Evolutionary conservation across 1,140 invertebrate species (phyloP).

Genomic region (Cyclina sinensis): DNA sequence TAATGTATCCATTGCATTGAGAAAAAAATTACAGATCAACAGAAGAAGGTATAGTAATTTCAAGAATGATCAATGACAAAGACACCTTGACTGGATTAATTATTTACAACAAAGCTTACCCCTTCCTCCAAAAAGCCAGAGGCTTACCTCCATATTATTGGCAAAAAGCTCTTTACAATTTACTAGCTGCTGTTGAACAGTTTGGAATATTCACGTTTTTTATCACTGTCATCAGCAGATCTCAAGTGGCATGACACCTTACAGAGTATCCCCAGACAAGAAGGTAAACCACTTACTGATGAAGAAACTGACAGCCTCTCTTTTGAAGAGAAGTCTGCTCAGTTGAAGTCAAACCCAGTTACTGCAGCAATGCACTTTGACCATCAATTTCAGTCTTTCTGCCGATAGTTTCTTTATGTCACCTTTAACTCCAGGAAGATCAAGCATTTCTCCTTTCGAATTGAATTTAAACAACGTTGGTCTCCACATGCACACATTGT

Average conservation of each 20-base stretch:
- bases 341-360: neutral
- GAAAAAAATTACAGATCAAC: neutral
- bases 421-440: neutral
- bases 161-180: constrained; percentile 49
- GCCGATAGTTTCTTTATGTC: neutral
- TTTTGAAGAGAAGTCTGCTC: neutral
- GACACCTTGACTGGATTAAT: constrained; percentile 27
- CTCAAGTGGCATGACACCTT: constrained; percentile 69
- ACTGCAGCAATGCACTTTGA: constrained; percentile 39
- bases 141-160: constrained; percentile 58
- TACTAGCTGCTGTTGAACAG: constrained; percentile 36
- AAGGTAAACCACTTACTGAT: constrained; percentile 42
- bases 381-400: neutral
- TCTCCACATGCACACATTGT: constrained; percentile 34
- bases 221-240: constrained; percentile 71
- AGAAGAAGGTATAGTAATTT: neutral
- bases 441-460: too few relatives aligned
- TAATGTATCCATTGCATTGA: neutral
- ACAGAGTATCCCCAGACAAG: constrained; percentile 62
- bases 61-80: constrained; percentile 19
- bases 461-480: too few relatives aligned
- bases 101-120: too few relatives aligned
- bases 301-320: constrained; percentile 8
- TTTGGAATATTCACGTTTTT: constrained; percentile 69
- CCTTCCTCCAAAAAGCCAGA: constrained; percentile 49